Percentiles rank a stretch among this genome's conserved stretches.
These are phyloP conservation scores for Morelia viridis DNA, from an alignment of 2,797 vertebrate species.

Conservation along the genomic window DNA sequence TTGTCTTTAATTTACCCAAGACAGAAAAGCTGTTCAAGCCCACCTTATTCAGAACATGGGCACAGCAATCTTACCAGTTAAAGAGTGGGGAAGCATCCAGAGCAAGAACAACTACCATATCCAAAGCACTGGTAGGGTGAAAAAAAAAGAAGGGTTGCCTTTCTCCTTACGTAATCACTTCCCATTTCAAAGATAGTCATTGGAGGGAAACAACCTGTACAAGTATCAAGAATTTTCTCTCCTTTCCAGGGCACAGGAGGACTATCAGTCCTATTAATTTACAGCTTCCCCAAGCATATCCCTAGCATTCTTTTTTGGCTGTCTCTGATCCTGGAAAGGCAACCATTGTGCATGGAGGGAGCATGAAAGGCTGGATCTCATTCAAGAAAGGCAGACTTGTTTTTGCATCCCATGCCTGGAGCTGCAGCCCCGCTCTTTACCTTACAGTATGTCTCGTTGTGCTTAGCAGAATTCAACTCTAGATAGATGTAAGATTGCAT, in stretches of 20 bases:
- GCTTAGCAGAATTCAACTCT: not conserved
- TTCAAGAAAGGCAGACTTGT: not conserved
- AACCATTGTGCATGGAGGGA: not conserved
- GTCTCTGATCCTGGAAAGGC: not conserved
- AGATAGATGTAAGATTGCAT: not conserved
- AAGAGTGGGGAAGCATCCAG: not conserved
- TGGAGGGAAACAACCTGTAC: not conserved
- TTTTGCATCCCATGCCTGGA: not conserved
- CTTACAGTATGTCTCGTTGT: not conserved
- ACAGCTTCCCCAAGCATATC: not conserved
- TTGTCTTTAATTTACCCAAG: not conserved
- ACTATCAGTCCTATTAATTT: not conserved
- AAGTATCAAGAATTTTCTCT: not conserved
- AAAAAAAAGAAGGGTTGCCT: not conserved
- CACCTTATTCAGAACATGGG: not conserved
- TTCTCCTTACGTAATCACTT: not conserved
- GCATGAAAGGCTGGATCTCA: not conserved
- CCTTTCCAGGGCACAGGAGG: not conserved
- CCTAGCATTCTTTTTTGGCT: not conserved
- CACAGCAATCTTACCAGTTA: not conserved
- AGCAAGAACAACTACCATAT: not conserved
- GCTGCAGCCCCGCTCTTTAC: not conserved
- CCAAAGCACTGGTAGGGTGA: not conserved
- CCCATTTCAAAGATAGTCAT: not conserved
- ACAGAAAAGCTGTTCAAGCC: not conserved